Evolutionary conservation across 2,888 invertebrate genomes (phyloP).

Genomic region (Aporophyla lueneburgensis): DNA sequence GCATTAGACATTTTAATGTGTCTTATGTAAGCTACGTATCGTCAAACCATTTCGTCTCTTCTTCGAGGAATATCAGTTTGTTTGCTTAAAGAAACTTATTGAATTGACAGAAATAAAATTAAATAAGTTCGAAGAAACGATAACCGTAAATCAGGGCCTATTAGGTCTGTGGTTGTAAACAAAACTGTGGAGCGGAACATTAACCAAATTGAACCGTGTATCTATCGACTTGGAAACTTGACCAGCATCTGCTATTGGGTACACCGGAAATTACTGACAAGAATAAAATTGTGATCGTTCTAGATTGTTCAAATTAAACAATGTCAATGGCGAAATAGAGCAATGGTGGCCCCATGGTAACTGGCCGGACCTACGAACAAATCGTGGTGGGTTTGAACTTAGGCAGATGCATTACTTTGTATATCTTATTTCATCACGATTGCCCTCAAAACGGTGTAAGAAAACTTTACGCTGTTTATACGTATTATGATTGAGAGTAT

Average conservation of each 20-base stretch:
- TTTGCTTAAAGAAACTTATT: no score
- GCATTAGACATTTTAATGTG: no score
- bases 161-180: constrained; percentile 21
- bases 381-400: no score
- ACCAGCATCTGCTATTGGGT: not conserved
- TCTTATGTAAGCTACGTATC: not conserved
- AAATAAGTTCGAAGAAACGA: constrained; percentile 7
- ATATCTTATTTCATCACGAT: no score
- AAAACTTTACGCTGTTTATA: no score
- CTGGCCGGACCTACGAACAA: no score
- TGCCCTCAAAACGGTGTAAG: no score
- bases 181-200: constrained; percentile 8
- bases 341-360: no score
- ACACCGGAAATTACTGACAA: not conserved
- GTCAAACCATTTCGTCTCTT: not conserved
- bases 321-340: not conserved
- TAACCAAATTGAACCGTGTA: constrained; percentile 7
- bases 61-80: not conserved
- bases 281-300: not conserved
- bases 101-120: not conserved
- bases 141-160: constrained; percentile 7
- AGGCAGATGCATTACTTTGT: no score
- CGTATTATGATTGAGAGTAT: no score
- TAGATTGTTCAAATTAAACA: not conserved
- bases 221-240: not conserved